phyloP scores from a whole-genome alignment of 1,140 invertebrate species.

The Tribolium castaneum region DNA sequence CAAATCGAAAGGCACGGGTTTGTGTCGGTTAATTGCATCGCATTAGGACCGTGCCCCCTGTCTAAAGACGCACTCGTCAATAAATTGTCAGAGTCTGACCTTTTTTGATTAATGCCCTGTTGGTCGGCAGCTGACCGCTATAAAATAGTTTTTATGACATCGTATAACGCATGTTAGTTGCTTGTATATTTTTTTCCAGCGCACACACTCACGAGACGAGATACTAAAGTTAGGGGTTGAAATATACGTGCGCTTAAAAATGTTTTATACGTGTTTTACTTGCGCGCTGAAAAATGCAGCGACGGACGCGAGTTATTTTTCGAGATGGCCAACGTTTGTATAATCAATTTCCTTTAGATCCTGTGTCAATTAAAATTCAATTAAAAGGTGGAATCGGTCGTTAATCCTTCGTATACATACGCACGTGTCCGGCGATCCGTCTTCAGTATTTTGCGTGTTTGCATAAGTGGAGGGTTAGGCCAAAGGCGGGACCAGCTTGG shows the following conservation, averaged over 20 bases:
- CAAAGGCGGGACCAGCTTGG: constrained; percentile 36
- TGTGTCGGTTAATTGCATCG: background rate
- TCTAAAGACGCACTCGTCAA: constrained; percentile 48
- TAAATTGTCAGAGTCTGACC: constrained; percentile 52
- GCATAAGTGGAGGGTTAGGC: constrained; percentile 38
- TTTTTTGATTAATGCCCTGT: constrained; percentile 52
- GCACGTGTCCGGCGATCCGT: constrained; percentile 46
- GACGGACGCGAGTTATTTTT: background rate
- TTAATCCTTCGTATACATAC: constrained; percentile 53
- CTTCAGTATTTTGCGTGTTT: constrained; percentile 51
- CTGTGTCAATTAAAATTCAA: constrained; percentile 56
- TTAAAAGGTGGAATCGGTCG: constrained; percentile 51
- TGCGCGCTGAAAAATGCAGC: constrained; percentile 22
- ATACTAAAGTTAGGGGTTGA: constrained; percentile 30
- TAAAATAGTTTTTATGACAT: constrained; percentile 52
- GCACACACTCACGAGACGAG: constrained; percentile 14
- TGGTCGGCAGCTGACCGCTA: constrained; percentile 50
- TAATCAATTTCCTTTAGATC: constrained; percentile 46
- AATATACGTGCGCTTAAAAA: constrained; percentile 35
- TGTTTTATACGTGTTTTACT: constrained; percentile 34
- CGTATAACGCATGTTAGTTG: constrained; percentile 51
- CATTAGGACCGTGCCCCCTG: constrained; percentile 3
- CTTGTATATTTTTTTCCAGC: constrained; percentile 40
- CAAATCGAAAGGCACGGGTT: background rate
- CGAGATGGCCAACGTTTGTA: background rate